Conservation (phyloP, 2,888 invertebrate species). For the Agrotis exclamationis region DNA sequence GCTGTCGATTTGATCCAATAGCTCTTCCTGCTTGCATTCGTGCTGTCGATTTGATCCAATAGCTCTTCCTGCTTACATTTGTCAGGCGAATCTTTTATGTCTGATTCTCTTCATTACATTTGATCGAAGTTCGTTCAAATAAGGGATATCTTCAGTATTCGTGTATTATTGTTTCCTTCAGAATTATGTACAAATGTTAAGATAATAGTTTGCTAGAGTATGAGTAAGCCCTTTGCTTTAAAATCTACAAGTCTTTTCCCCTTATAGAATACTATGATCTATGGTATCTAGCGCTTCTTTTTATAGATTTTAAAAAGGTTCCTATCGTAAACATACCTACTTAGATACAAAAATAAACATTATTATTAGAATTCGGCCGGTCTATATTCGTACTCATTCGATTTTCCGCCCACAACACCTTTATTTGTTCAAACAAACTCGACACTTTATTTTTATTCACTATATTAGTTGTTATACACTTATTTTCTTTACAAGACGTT, state of each 20-base stretch:
- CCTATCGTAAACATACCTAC: too few relatives aligned
- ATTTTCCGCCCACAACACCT: too few relatives aligned
- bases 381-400: too few relatives aligned
- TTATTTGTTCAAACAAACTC: too few relatives aligned
- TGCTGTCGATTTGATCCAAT: constrained; percentile 10
- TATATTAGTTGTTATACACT: too few relatives aligned
- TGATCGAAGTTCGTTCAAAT: not conserved
- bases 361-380: too few relatives aligned
- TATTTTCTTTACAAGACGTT: not conserved
- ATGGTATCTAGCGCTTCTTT: not conserved
- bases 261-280: not conserved
- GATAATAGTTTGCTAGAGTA: too few relatives aligned
- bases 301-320: too few relatives aligned
- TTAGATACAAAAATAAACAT: too few relatives aligned
- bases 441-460: too few relatives aligned
- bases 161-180: too few relatives aligned
- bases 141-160: not conserved
- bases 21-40: constrained; percentile 3
- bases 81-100: constrained; percentile 1
- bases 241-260: not conserved
- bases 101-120: constrained; percentile 2
- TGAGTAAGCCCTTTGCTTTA: not conserved
- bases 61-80: not conserved
- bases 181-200: too few relatives aligned
- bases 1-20: constrained; percentile 4